A percentile compares a stretch with the other conserved stretches of the same genome.
phyloP scores from a whole-genome alignment of 2,888 invertebrate genomes.

The Siphonodentalium dalli region DNA sequence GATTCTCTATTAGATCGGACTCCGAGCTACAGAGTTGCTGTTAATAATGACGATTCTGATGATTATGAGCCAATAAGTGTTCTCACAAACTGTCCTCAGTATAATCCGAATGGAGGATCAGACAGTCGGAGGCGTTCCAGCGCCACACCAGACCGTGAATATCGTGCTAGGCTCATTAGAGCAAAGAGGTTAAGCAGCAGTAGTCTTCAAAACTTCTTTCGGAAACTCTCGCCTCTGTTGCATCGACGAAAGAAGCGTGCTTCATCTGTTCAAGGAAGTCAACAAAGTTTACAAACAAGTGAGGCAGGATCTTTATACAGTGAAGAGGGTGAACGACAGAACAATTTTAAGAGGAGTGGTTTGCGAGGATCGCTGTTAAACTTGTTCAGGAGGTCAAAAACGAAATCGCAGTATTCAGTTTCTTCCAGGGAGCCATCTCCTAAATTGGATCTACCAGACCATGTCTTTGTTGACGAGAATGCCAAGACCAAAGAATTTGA shows the following conservation, averaged over 20 bases:
- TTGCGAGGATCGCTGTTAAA: constrained; percentile 50
- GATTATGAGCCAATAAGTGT: constrained; percentile 27
- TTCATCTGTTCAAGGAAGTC: constrained; percentile 39
- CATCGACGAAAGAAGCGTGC: constrained; percentile 39
- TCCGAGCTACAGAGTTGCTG: constrained; percentile 46
- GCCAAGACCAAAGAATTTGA: constrained; percentile 10
- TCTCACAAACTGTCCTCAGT: too few species aligned
- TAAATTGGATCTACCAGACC: constrained; percentile 7
- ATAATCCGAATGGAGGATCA: too few species aligned
- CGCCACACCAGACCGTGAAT: too few species aligned
- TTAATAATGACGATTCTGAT: constrained; percentile 41
- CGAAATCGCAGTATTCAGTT: constrained; percentile 14
- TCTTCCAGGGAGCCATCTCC: constrained; percentile 4
- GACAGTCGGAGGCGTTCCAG: too few species aligned
- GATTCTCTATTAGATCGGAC: constrained; percentile 50
- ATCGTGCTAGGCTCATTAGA: constrained; percentile 39
- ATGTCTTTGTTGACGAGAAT: constrained; percentile 8
- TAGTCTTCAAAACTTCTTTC: constrained; percentile 58
- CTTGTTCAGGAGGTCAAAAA: constrained; percentile 37
- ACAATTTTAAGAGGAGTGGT: constrained; percentile 40
- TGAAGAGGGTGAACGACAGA: constrained; percentile 27
- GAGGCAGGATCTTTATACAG: constrained; percentile 35
- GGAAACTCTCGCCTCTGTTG: constrained; percentile 47
- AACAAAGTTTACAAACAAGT: constrained; percentile 39
- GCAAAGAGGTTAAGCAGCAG: constrained; percentile 52